Conservation (phyloP, 2,888 invertebrate genomes). For the Cataglyphis albicans region DNA sequence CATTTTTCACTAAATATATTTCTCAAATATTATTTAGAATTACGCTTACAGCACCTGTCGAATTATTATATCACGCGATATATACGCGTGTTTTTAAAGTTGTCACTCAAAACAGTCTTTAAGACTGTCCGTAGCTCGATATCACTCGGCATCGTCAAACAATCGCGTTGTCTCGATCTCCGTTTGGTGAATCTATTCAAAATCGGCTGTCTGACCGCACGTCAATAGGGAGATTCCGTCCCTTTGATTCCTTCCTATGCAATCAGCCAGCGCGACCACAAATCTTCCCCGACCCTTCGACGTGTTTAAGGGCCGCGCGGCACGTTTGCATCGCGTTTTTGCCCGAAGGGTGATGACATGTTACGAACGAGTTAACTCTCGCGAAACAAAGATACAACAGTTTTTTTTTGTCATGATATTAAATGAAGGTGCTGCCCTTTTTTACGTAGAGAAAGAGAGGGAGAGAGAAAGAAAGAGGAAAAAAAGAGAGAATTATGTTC, state of each 20-base stretch:
- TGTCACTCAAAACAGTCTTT: constrained; percentile 42
- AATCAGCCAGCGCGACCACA: constrained; percentile 58
- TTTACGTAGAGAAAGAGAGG: background rate
- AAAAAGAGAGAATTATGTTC: background rate
- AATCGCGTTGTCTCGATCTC: constrained; percentile 48
- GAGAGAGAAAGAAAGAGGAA: background rate
- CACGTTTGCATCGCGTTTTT: constrained; percentile 38
- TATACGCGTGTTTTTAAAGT: constrained; percentile 40
- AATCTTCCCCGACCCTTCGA: constrained; percentile 63
- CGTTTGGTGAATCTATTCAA: constrained; percentile 33
- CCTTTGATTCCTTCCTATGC: constrained; percentile 31
- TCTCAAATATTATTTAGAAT: background rate
- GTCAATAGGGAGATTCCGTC: constrained; percentile 44
- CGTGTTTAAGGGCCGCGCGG: constrained; percentile 13
- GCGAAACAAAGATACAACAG: constrained; percentile 56
- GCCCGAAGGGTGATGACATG: constrained; percentile 49
- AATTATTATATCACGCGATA: constrained; percentile 36
- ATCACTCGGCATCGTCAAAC: constrained; percentile 37
- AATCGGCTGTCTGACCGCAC: constrained; percentile 51
- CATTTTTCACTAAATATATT: background rate
- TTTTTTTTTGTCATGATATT: constrained; percentile 48
- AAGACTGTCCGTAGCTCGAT: constrained; percentile 4
- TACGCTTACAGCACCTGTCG: constrained; percentile 23
- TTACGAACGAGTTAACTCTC: constrained; percentile 52
- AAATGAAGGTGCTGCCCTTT: constrained; percentile 40